Conservation (phyloP, 2,888 invertebrate genomes). For the Ophioninae sp. region DNA sequence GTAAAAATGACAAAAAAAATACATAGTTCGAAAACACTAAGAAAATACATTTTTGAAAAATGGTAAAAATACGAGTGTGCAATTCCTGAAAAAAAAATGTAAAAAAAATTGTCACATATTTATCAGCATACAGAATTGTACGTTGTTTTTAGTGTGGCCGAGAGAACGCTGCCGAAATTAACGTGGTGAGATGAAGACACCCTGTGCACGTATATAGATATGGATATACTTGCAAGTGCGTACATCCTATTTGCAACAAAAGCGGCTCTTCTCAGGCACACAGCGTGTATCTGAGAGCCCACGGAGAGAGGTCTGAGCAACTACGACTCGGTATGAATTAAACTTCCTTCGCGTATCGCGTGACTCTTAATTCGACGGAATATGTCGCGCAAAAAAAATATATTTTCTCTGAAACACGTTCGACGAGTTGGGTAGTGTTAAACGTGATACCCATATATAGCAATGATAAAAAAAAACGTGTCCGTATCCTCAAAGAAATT, state of each 20-base stretch:
- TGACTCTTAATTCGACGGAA: slow-evolving; percentile 26
- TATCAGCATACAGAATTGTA: background rate
- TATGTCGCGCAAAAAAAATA: slow-evolving; percentile 9
- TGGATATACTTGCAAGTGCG: background rate
- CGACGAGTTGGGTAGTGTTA: background rate
- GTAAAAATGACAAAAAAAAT: no score
- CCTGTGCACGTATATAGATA: background rate
- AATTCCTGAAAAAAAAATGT: background rate
- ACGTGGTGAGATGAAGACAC: background rate
- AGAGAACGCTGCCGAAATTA: background rate
- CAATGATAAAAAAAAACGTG: background rate
- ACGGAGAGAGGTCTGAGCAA: slow-evolving; percentile 17
- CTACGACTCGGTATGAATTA: slow-evolving; percentile 35
- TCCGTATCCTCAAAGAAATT: background rate
- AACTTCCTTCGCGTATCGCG: slow-evolving; percentile 25
- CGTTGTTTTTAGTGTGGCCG: background rate
- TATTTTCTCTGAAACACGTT: background rate
- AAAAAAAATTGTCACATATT: background rate
- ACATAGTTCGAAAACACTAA: no score
- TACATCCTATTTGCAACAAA: slow-evolving; percentile 18
- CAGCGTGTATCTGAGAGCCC: slow-evolving; percentile 29
- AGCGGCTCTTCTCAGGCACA: slow-evolving; percentile 24
- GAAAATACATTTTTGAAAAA: no score
- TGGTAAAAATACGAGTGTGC: no score
- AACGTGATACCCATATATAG: background rate